Conservation (phyloP, 2,797 vertebrate genomes). For the Chelon auratus region DNA sequence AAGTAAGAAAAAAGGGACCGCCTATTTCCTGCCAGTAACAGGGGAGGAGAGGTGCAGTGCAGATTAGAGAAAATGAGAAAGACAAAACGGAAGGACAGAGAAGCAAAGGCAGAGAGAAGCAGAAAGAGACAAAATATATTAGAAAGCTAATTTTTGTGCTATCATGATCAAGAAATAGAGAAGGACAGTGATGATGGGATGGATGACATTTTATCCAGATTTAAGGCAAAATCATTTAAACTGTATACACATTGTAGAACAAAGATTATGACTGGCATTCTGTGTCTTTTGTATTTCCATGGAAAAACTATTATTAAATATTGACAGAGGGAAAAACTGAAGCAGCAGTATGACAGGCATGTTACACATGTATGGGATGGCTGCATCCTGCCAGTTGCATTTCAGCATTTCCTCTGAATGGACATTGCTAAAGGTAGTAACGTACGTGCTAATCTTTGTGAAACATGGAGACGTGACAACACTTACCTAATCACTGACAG, state of each 20-base stretch:
- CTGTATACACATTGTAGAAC: background rate
- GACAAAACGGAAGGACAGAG: constrained; percentile 13
- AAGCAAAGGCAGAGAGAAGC: background rate
- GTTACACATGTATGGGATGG: background rate
- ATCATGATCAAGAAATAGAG: background rate
- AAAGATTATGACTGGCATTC: background rate
- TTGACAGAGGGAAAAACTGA: background rate
- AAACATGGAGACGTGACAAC: constrained; percentile 35
- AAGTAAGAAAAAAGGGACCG: constrained; percentile 50
- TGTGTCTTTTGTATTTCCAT: background rate
- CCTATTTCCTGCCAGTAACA: constrained; percentile 74
- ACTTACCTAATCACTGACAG: constrained; percentile 57
- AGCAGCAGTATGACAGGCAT: background rate
- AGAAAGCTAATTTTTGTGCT: background rate
- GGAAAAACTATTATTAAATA: background rate
- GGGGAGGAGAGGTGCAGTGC: constrained; percentile 29
- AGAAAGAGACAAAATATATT: background rate
- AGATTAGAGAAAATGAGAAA: constrained; percentile 45
- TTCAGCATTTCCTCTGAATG: constrained; percentile 20
- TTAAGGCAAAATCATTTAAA: constrained; percentile 8
- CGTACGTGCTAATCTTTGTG: constrained; percentile 2
- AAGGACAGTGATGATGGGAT: background rate
- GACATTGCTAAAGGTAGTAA: background rate
- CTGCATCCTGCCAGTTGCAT: background rate
- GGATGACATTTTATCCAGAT: background rate